Conservation (phyloP, 2,888 invertebrate species). For the Cephonodes hylas region DNA sequence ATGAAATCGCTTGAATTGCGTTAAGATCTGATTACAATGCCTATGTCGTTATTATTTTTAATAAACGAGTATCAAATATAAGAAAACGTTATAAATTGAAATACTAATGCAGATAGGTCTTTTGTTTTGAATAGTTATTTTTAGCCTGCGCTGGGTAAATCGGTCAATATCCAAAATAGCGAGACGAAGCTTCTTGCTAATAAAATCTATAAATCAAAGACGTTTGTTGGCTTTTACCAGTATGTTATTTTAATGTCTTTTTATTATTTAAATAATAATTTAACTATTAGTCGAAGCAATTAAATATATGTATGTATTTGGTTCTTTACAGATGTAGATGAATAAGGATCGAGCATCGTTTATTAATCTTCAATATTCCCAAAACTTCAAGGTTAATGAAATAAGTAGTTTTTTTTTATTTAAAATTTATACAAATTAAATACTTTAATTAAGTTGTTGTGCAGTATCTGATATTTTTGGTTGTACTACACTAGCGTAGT, state of each 20-base stretch:
- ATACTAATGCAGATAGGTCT: not conserved
- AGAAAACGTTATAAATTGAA: not conserved
- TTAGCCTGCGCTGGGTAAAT: too few species aligned
- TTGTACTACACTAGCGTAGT: constrained; percentile 48
- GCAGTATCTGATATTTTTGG: constrained; percentile 28
- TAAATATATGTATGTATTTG: too few species aligned
- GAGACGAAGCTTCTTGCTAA: too few species aligned
- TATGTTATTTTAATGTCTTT: too few species aligned
- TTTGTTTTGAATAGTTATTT: too few species aligned
- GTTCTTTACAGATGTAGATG: not conserved
- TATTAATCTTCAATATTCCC: not conserved
- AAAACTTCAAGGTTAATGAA: not conserved
- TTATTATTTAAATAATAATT: too few species aligned
- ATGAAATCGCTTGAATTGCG: not conserved
- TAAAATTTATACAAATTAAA: not conserved
- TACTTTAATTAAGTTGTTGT: not conserved
- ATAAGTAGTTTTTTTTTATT: not conserved
- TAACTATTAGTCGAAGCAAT: too few species aligned
- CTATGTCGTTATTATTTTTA: not conserved
- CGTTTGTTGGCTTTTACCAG: too few species aligned
- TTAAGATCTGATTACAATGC: not conserved
- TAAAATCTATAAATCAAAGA: too few species aligned
- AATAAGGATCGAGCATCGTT: not conserved
- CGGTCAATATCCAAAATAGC: too few species aligned
- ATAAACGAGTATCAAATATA: not conserved